Evolutionary conservation across 2,113 vertebrate genomes (phyloP), one percentile per base, ranked within the genome.

Genomic region (Orcinus orca): DNA sequence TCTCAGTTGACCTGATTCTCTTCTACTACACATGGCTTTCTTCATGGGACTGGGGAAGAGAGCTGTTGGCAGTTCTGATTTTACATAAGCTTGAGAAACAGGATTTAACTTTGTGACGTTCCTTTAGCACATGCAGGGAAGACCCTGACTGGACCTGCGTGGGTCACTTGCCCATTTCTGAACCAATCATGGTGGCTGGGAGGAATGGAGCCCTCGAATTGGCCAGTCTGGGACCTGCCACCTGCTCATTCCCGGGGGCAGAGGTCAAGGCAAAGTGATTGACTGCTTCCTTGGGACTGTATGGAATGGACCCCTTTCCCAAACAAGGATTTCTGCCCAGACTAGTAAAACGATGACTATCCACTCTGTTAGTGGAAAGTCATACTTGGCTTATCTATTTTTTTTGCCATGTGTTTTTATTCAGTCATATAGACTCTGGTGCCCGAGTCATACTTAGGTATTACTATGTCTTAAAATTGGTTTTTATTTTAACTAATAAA

Each of bases 381-480:
- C 21, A 12, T 53, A 4, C 21, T 73, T 41, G 21, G 29, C 18
- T 93, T 53, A 11, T 58, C 11, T 58, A 17, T 73, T 63, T 38
- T 89, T 77, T 20, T 2, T 65, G 5, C 33, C 26, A 6, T 67
- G 70, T 84, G 8, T 55, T 84, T 91, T 89, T 47, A 70, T 63
- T 93, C 17, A 71, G 67, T 36, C 21, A n/a, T 50, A 31, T 62
- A 92, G 79, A 8, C 67, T 90, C 77, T 63, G 23, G 31, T 14
- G 23, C 44, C 89, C 93, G 70, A 93, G 90, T 96, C 90, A 84
- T 65, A 25, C 65, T 77, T 67, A 36, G 81, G 26, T 95, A 26
- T 41, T 63, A 20, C 8, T 81, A 36, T 41, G 18, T 90, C 25
- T 90, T 95, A 86, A 81, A 41, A 88, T 86, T 92, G 25, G 6